Evolutionary conservation across 2,888 invertebrate genomes (phyloP), one percentile per base, ranked within the genome.

Genomic region (Drosophila melanosoma): DNA sequence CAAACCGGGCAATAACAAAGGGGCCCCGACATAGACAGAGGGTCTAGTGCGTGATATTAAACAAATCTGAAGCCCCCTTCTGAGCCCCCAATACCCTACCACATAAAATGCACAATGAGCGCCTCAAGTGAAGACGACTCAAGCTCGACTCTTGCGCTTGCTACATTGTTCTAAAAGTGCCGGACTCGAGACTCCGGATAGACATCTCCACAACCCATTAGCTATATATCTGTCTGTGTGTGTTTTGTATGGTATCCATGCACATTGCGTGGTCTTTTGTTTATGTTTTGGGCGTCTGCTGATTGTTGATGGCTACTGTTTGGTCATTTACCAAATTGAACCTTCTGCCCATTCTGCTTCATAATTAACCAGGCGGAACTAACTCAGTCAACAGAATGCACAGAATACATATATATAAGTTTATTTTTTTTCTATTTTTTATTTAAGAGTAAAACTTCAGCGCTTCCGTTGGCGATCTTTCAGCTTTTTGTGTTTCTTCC

Each of bases 271-370:
- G 85, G 83, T 38, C 84, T 74, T 69, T 75, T 87, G 87, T 87
- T 87, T 83, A 87, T 83, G 87, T 81, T 76, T 69, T 57, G 69
- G 69, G 48, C 63, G 53, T 68, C 53, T 65, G 62, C 32, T 58
- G 56, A 61, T 69, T 56, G 54, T 56, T 71, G 61, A 67, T 72
- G 79, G 82, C 88, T 87, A 74, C 85, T 74, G 88, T 85, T 83
- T 83, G 82, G 87, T 75, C 82, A 83, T 80, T 86, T 86, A 80
- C 86, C 80, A 76, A 88, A 82, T 83, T 87, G 74, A 79, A 73
- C 79, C 76, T 69, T 70, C 77, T 73, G 69, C 42, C 68, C 64
- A 45, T 51, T 36, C 53, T 32, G 51, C 64, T 42, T n/a, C 29
- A 61, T 42, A 69, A 62, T 69, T 83, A 83, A 79, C 86, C 86